These are phyloP conservation scores for Acarapis woodi DNA, from an alignment of 1,140 invertebrate species.

Conservation along the genomic window DNA sequence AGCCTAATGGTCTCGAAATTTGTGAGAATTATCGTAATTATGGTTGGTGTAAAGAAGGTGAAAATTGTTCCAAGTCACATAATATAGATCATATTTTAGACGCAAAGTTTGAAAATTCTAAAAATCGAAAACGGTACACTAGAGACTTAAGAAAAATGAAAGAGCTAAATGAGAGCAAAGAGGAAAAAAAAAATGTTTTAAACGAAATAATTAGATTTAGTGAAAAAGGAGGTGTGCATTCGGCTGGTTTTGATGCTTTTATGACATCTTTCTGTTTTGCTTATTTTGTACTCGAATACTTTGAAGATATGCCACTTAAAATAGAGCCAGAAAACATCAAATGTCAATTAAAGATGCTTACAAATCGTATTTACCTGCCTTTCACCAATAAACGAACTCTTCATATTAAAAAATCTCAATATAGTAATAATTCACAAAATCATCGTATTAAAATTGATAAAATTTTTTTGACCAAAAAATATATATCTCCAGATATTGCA, in stretches of 20 bases:
- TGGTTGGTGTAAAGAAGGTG: conserved; percentile 18
- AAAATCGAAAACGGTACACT: conserved; percentile 6
- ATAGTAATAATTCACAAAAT: conserved; percentile 12
- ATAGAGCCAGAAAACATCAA: conserved; percentile 3
- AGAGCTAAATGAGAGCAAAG: neutral
- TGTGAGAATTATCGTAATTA: conserved; percentile 12
- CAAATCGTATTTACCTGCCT: conserved; percentile 17
- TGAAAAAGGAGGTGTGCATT: conserved; percentile 14
- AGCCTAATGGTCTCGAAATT: conserved; percentile 3
- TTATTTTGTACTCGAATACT: conserved; percentile 13
- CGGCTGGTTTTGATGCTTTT: conserved; percentile 22
- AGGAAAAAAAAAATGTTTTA: neutral
- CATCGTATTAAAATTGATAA: conserved; percentile 5
- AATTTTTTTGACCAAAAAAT: no score
- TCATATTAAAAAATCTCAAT: conserved; percentile 16
- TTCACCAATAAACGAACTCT: conserved; percentile 19
- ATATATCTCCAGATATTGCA: no score
- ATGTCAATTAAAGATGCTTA: conserved; percentile 11
- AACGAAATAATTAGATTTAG: neutral
- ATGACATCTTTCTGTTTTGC: conserved; percentile 21
- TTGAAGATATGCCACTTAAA: conserved; percentile 6
- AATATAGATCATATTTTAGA: conserved; percentile 17
- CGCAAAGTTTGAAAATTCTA: conserved; percentile 9
- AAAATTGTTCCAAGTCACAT: conserved; percentile 17
- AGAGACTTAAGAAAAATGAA: conserved; percentile 6